Conservation (phyloP, 2,888 invertebrate genomes). For the Glyphotaelius pellucidus region DNA sequence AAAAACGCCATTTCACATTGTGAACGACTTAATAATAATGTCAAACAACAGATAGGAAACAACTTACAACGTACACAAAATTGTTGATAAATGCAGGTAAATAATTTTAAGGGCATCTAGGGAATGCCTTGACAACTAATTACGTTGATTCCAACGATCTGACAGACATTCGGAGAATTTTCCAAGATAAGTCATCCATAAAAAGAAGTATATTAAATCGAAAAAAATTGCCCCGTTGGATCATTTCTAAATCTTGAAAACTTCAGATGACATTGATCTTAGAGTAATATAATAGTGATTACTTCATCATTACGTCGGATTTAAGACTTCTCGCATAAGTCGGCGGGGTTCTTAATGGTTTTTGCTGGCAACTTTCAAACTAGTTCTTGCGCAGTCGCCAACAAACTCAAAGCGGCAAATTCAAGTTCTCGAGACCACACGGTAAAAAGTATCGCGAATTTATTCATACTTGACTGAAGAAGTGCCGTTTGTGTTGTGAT, state of each 20-base stretch:
- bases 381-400: conserved; percentile 6
- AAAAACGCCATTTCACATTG: too few relatives aligned
- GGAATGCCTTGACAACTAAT: too few relatives aligned
- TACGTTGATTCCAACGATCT: too few relatives aligned
- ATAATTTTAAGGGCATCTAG: too few relatives aligned
- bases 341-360: background rate
- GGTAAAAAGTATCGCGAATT: background rate
- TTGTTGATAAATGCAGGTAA: too few relatives aligned
- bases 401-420: conserved; percentile 22
- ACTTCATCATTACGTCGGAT: background rate
- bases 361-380: conserved; percentile 20
- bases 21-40: too few relatives aligned
- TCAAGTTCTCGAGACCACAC: conserved; percentile 39
- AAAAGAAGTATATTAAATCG: background rate
- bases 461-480: conserved; percentile 20
- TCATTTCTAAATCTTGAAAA: background rate
- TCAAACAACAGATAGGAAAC: too few relatives aligned
- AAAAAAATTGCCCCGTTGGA: background rate
- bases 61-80: too few relatives aligned
- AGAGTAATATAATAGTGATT: background rate
- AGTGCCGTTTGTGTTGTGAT: conserved; percentile 13
- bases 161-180: too few relatives aligned
- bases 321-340: background rate
- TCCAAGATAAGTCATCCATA: background rate
- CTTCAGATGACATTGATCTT: background rate